phyloP scores from a whole-genome alignment of 2,888 invertebrate species.

The Chrysomela aeneicollis region DNA sequence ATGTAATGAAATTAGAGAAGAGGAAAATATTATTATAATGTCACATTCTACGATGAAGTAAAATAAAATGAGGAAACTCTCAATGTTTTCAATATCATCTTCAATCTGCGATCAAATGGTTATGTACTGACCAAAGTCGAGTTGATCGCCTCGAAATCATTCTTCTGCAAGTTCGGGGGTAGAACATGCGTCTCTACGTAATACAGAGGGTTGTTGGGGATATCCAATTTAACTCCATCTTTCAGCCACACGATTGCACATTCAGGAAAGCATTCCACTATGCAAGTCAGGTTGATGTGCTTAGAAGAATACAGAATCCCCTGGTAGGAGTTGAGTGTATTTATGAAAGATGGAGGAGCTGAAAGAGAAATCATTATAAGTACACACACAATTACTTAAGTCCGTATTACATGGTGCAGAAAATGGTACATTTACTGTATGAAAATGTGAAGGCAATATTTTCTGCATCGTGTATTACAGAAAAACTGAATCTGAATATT shows the following conservation, averaged over 20 bases:
- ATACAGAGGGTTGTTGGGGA: constrained; percentile 68
- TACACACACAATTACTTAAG: no score
- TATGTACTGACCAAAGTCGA: constrained; percentile 77
- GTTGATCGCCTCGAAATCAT: constrained; percentile 88
- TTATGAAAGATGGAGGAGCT: constrained; percentile 90
- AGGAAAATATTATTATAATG: no score
- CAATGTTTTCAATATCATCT: no score
- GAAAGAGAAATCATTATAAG: constrained; percentile 45
- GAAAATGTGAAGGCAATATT: no score
- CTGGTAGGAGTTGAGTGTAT: constrained; percentile 81
- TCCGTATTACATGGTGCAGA: no score
- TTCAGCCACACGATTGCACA: constrained; percentile 88
- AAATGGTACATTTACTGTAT: no score
- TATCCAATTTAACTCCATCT: constrained; percentile 74
- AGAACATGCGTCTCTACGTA: constrained; percentile 73
- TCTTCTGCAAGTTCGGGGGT: constrained; percentile 78
- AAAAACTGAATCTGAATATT: no score
- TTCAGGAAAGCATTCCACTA: constrained; percentile 88
- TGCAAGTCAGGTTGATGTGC: constrained; percentile 76
- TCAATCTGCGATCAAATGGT: not conserved
- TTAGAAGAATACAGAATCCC: constrained; percentile 80
- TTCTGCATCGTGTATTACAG: no score
- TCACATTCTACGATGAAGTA: no score
- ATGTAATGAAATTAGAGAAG: no score
- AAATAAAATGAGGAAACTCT: no score